These are phyloP conservation scores for Andrena haemorrhoa DNA, from an alignment of 2,888 invertebrate genomes.

Conservation along the genomic window DNA sequence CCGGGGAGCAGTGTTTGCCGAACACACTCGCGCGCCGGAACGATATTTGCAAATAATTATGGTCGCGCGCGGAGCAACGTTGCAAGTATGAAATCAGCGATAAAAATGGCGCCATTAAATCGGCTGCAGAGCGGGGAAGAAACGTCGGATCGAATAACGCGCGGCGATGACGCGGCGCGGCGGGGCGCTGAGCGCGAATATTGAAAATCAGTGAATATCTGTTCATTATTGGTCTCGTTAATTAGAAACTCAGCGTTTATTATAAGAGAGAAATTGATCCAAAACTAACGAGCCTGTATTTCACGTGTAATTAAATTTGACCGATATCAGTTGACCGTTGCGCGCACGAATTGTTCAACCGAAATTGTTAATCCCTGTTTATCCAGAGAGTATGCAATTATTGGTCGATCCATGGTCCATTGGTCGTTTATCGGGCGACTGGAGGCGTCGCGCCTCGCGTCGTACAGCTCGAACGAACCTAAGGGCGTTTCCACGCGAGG, in stretches of 20 bases:
- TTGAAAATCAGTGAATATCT: conserved; percentile 35
- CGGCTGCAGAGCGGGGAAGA: neutral
- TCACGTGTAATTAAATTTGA: conserved; percentile 39
- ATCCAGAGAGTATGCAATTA: too few species aligned
- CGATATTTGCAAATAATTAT: conserved; percentile 17
- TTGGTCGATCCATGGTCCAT: too few species aligned
- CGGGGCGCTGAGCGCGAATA: conserved; percentile 25
- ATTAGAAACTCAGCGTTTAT: conserved; percentile 53
- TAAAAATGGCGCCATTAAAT: conserved; percentile 23
- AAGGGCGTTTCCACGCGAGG: too few species aligned
- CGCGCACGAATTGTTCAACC: neutral
- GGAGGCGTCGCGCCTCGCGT: too few species aligned
- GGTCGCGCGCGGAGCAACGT: neutral
- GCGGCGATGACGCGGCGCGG: neutral
- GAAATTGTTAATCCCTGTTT: neutral
- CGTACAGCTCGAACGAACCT: too few species aligned
- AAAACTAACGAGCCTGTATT: conserved; percentile 41
- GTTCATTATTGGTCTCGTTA: conserved; percentile 42
- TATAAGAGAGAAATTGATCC: conserved; percentile 53
- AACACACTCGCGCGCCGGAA: neutral
- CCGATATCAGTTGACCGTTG: conserved; percentile 8
- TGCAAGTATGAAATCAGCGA: neutral
- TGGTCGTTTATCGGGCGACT: too few species aligned
- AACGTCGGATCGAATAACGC: conserved; percentile 1
- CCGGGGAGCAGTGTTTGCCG: neutral